Conservation (phyloP, 1,140 invertebrate species). For the Hylaeus anthracinus region DNA sequence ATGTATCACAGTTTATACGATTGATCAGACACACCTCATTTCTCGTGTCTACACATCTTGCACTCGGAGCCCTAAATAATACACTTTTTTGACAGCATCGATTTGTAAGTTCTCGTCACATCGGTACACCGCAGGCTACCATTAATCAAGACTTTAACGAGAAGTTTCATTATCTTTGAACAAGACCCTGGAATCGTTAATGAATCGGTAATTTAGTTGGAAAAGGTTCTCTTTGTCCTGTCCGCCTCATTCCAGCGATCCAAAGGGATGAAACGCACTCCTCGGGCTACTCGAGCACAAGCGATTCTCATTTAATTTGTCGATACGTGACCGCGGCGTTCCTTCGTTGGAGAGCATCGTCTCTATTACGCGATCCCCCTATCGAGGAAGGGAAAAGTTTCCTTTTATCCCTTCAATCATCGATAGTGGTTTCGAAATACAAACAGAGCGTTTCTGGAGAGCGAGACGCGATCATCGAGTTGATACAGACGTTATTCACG, state of each 20-base stretch:
- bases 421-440: constrained; percentile 5
- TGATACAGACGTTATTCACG: not conserved
- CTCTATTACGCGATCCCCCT: not conserved
- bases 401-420: constrained; percentile 10
- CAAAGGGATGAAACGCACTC: not conserved
- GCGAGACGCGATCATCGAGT: not conserved
- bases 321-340: constrained; percentile 11
- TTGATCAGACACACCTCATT: no score
- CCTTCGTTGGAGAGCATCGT: not conserved
- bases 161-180: not conserved
- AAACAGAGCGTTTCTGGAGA: not conserved
- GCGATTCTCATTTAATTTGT: constrained; percentile 12
- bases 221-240: not conserved
- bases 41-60: no score
- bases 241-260: not conserved
- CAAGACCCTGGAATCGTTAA: not conserved
- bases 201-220: not conserved
- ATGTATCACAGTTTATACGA: no score
- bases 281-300: not conserved
- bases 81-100: no score
- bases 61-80: no score
- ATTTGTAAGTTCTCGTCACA: no score
- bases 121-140: not conserved
- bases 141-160: not conserved
- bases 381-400: no score